Base-by-base conservation (phyloP, 1,140 invertebrate species). In the Drosophila rhopaloa region DNA sequence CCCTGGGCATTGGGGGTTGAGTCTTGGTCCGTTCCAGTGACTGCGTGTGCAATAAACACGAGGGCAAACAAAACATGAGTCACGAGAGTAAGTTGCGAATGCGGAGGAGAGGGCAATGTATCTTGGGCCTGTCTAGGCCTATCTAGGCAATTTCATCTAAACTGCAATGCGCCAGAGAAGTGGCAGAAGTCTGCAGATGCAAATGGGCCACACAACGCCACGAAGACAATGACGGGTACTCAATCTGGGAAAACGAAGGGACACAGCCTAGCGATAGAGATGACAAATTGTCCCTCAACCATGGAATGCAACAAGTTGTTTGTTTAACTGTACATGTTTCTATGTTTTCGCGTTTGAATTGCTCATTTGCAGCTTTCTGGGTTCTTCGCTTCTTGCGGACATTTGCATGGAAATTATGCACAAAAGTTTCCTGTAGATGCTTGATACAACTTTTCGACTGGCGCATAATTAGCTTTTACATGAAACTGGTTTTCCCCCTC, bases 61-160 rank as follows among this genome's bases (percentile, higher is more conserved):
- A 29, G 59, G 55, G 72, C 51, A 44, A 61, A 63, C 58, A 61
- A 67, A 53, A 59, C 57, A 76, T 57, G 60, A 80, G 71, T 76
- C 68, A 80, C 65, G 55, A 44, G 51, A 57, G 38, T 62, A 53
- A 37, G 55, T 44, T 37, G 47, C 14, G 37, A 43, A 58, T 59
- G 50, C 35, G 56, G 47, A 46, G 44, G 60, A 55, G 57, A 57
- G 53, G 66, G 61, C 65, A 8, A 67, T 63, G 55, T 76, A 61
- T 61, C 76, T 68, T 68, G 56, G 50, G 59, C 59, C 56, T 43
- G 62, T 71, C 48, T 48, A 44, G 58, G 37, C 48, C 65, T 84
- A 84, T 84, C 81, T 76, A 10, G 51, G 62, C 73, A 61, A 77
- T 77, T 85, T 77, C 62, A 85, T 84, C 81, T 85, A 74, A 85